These are phyloP conservation scores for Sinella curviseta DNA, from an alignment of 1,140 invertebrate species.

Conservation along the genomic window DNA sequence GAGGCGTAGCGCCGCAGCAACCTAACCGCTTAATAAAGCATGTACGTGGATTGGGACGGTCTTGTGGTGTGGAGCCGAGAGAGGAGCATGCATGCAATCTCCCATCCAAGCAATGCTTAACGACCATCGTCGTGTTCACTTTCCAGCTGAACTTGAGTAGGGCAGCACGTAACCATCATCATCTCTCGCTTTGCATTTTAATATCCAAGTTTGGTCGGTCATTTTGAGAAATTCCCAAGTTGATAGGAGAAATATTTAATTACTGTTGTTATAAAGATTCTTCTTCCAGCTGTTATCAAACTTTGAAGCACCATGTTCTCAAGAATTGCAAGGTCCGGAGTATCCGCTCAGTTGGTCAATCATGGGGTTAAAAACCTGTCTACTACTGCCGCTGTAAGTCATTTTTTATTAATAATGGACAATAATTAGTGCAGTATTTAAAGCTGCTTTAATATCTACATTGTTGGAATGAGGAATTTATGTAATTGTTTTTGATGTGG, in stretches of 20 bases:
- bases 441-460: not conserved
- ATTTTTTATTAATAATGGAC: not conserved
- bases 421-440: too few relatives aligned
- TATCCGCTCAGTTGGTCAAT: conserved; percentile 21
- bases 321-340: conserved; percentile 28
- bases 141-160: conserved; percentile 4
- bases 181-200: not conserved
- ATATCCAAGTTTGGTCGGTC: not conserved
- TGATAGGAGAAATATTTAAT: not conserved
- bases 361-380: conserved; percentile 37
- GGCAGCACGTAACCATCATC: not conserved
- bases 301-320: conserved; percentile 35
- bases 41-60: too few relatives aligned
- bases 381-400: conserved; percentile 30
- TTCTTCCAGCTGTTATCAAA: not conserved
- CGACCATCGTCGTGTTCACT: not conserved
- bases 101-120: not conserved
- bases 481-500: not conserved
- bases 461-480: not conserved
- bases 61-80: too few relatives aligned
- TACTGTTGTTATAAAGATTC: not conserved
- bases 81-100: too few relatives aligned
- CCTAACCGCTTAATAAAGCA: too few relatives aligned
- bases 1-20: too few relatives aligned
- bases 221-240: conserved; percentile 8